Evolutionary conservation across 1,140 invertebrate genomes (phyloP).

Genomic region (Diplogasteroides magnus): DNA sequence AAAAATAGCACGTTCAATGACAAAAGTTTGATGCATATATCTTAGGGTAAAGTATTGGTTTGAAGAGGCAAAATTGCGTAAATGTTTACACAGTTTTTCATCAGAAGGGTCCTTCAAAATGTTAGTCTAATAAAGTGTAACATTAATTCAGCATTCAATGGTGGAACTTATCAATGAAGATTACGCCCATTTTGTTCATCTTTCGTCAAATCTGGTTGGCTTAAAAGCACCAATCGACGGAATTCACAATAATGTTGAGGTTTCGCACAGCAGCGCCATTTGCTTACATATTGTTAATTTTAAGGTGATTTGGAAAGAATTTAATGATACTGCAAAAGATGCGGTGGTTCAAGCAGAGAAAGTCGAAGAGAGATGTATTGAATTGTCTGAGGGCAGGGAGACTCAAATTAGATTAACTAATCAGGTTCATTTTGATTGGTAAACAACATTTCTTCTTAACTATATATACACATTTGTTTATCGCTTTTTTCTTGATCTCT

Average conservation of each 20-base stretch:
- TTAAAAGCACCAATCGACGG: slow-evolving; percentile 46
- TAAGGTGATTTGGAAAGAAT: slow-evolving; percentile 28
- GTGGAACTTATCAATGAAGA: slow-evolving; percentile 94
- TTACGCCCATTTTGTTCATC: slow-evolving; percentile 90
- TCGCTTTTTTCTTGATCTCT: slow-evolving; percentile 7
- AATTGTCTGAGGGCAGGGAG: slow-evolving; percentile 13
- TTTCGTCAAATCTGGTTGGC: slow-evolving; percentile 78
- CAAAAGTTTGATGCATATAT: too few species aligned
- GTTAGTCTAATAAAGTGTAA: too few species aligned
- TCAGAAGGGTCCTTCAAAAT: too few species aligned
- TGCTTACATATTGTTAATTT: too few species aligned
- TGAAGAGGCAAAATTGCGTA: too few species aligned
- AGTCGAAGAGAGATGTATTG: slow-evolving; percentile 18
- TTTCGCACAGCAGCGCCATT: too few species aligned
- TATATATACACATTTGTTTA: slow-evolving; percentile 8
- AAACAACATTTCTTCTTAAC: background rate
- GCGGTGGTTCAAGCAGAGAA: slow-evolving; percentile 14
- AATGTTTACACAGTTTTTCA: too few species aligned
- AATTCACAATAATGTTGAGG: slow-evolving; percentile 40
- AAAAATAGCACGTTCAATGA: too few species aligned
- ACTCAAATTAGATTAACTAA: background rate
- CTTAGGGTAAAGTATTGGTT: too few species aligned
- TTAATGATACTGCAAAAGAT: slow-evolving; percentile 18
- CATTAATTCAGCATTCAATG: slow-evolving; percentile 82
- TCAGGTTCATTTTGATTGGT: slow-evolving; percentile 7